Evolutionary conservation across 2,888 invertebrate species (phyloP).

Genomic region (Bellardia bayeri): DNA sequence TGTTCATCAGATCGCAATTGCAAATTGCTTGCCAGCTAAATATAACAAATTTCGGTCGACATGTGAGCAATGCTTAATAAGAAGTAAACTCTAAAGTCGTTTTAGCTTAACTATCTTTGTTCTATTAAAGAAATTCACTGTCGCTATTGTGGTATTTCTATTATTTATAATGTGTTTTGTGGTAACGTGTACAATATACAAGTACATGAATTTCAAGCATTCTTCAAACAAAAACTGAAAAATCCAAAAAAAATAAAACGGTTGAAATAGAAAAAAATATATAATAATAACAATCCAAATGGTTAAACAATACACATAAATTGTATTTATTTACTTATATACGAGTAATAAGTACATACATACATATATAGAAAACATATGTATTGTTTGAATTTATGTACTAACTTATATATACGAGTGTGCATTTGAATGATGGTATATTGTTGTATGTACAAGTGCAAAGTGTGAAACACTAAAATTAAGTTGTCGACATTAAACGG

Average conservation of each 20-base stretch:
- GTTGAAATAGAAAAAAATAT: conserved; percentile 1
- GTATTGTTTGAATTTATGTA: not conserved
- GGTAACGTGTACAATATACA: conserved; percentile 34
- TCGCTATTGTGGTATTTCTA: conserved; percentile 16
- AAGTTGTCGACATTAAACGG: conserved; percentile 65
- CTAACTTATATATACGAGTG: not conserved
- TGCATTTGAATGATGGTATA: conserved; percentile 4
- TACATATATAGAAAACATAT: conserved; percentile 5
- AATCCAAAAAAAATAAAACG: conserved; percentile 2
- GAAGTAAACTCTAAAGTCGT: too few relatives aligned
- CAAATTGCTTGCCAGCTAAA: too few relatives aligned
- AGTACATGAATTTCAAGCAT: conserved; percentile 56
- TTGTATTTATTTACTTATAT: conserved; percentile 17
- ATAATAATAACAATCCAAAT: conserved; percentile 24
- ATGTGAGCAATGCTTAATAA: not conserved
- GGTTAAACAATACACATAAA: conserved; percentile 45
- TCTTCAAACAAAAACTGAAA: conserved; percentile 33
- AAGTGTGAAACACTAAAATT: conserved; percentile 59
- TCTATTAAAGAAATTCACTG: not conserved
- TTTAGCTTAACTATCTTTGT: too few relatives aligned
- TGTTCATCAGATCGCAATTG: too few relatives aligned
- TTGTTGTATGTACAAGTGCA: conserved; percentile 1
- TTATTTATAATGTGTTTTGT: conserved; percentile 42
- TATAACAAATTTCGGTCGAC: too few relatives aligned
- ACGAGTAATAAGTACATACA: not conserved